Percentiles rank a stretch among this genome's conserved stretches.
Conservation (phyloP, 2,113 vertebrate genomes). For the Benitochromis conjunctus region DNA sequence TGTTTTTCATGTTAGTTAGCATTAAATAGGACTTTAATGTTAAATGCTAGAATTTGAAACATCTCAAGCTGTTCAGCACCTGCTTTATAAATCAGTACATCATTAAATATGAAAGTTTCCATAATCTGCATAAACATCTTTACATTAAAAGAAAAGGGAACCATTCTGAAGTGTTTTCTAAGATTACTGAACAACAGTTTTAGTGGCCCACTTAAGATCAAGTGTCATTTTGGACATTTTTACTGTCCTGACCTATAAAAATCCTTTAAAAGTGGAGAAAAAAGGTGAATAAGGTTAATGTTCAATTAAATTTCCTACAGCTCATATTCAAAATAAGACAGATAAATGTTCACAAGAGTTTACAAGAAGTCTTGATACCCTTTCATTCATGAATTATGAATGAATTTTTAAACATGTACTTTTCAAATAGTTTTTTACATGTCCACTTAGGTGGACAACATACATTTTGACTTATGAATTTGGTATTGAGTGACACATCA, state of each 20-base stretch:
- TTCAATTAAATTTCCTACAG: background rate
- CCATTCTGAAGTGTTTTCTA: background rate
- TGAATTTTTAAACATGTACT: too few relatives aligned
- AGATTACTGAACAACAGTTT: background rate
- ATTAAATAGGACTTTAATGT: background rate
- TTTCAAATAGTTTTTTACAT: too few relatives aligned
- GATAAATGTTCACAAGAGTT: background rate
- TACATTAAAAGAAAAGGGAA: background rate
- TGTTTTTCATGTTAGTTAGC: background rate
- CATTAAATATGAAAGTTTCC: background rate
- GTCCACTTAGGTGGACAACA: too few relatives aligned
- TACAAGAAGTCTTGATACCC: background rate
- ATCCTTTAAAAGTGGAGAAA: too few relatives aligned
- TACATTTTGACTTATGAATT: too few relatives aligned
- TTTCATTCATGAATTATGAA: too few relatives aligned
- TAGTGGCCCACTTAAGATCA: background rate
- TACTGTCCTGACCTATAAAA: too few relatives aligned
- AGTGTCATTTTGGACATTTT: too few relatives aligned
- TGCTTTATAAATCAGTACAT: background rate
- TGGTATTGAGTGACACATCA: too few relatives aligned
- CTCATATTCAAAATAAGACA: background rate
- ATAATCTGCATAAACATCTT: background rate
- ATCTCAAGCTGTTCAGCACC: background rate
- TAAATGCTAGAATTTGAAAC: too few relatives aligned
- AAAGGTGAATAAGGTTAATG: background rate